Percentiles rank a stretch among this genome's conserved stretches.
These are phyloP conservation scores for Rambutsinella grinnellia DNA, from an alignment of 2,888 invertebrate species.

Conservation along the genomic window DNA sequence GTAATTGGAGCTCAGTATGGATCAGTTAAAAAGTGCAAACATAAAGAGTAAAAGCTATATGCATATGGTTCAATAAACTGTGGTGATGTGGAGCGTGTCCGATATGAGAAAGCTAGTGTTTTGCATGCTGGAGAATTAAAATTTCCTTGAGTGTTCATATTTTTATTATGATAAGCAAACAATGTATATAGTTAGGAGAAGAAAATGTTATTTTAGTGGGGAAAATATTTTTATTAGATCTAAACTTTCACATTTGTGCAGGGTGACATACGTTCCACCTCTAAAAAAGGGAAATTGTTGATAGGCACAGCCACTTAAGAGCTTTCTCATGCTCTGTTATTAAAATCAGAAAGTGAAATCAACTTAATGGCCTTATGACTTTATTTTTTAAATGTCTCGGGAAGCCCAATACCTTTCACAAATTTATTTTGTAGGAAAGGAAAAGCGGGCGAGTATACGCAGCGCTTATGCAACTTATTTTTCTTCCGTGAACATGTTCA, in stretches of 20 bases:
- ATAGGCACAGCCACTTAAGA: conserved; percentile 3
- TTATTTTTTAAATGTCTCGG: neutral
- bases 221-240: neutral
- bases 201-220: neutral
- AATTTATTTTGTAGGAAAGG: no score
- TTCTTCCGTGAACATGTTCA: neutral
- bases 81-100: no score
- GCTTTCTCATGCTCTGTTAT: conserved; percentile 46
- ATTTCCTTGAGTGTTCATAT: neutral
- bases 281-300: neutral
- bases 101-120: neutral
- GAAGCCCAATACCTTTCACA: no score
- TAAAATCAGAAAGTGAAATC: conserved; percentile 28
- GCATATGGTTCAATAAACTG: neutral
- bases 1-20: neutral
- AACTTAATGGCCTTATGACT: conserved; percentile 34
- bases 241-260: neutral
- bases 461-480: no score
- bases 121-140: neutral
- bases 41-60: neutral
- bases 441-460: no score
- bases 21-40: neutral
- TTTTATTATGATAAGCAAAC: neutral
- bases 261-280: neutral
- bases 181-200: neutral